These are phyloP conservation scores for Sclerurus mexicanus DNA, from an alignment of 2,113 vertebrate genomes.

Conservation along the genomic window DNA sequence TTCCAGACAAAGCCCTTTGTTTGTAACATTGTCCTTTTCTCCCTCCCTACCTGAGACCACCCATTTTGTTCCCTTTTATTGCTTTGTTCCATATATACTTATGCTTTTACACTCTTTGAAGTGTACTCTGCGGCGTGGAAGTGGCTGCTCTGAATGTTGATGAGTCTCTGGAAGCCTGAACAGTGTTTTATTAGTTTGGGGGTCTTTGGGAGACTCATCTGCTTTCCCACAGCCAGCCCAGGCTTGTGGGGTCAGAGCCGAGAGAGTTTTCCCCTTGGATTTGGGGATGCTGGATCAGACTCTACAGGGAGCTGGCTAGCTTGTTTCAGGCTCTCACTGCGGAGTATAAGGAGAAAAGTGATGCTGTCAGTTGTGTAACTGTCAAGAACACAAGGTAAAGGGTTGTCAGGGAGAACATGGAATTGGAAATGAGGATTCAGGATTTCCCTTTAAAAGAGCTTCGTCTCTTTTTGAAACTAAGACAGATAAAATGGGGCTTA, in stretches of 20 bases:
- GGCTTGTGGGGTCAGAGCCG: fast-evolving
- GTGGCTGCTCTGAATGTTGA: background rate
- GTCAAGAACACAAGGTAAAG: slow-evolving; percentile 20
- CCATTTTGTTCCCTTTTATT: background rate
- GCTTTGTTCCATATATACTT: background rate
- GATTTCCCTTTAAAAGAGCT: background rate
- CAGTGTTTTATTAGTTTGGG: fast-evolving
- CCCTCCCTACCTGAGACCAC: background rate
- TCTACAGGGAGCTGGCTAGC: fast-evolving
- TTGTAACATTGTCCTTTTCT: background rate
- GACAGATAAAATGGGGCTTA: background rate
- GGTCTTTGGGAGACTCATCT: background rate
- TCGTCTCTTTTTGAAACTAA: background rate
- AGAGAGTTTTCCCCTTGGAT: fast-evolving
- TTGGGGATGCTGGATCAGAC: background rate
- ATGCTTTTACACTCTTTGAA: background rate
- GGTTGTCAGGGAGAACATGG: slow-evolving; percentile 1
- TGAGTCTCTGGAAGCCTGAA: background rate
- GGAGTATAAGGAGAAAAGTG: background rate
- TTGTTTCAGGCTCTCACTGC: background rate
- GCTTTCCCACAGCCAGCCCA: fast-evolving
- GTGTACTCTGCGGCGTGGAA: background rate
- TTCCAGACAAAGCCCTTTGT: background rate
- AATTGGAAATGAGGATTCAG: slow-evolving; percentile 48
- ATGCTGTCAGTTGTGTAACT: background rate